Evolutionary conservation across 2,888 invertebrate genomes (phyloP).

Genomic region (Drosophila incognita): DNA sequence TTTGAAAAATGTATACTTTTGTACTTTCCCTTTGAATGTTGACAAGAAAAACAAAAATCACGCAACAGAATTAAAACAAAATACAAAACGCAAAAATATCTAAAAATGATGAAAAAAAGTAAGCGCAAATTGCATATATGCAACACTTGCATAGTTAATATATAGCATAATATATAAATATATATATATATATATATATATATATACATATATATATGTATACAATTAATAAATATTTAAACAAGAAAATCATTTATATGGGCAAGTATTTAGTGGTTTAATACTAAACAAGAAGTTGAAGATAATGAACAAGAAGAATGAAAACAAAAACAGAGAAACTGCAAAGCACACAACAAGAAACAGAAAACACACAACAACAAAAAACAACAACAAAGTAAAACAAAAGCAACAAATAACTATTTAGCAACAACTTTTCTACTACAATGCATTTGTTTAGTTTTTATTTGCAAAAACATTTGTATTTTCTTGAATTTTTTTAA

Average conservation of each 20-base stretch:
- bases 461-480: slow-evolving; percentile 27
- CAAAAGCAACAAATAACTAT: slow-evolving; percentile 50
- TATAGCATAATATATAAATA: slow-evolving; percentile 71
- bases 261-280: slow-evolving; percentile 71
- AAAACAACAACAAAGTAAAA: slow-evolving; percentile 31
- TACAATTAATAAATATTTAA: slow-evolving; percentile 72
- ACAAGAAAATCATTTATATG: slow-evolving; percentile 67
- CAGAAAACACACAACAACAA: slow-evolving; percentile 26
- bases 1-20: slow-evolving; percentile 78
- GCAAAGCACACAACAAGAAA: slow-evolving; percentile 47
- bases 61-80: slow-evolving; percentile 32
- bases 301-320: slow-evolving; percentile 18
- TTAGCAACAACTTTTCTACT: slow-evolving; percentile 59
- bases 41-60: slow-evolving; percentile 43
- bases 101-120: slow-evolving; percentile 51
- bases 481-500: slow-evolving; percentile 5
- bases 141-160: slow-evolving; percentile 69
- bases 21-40: slow-evolving; percentile 73
- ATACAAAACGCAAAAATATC: slow-evolving; percentile 36
- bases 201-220: slow-evolving; percentile 59
- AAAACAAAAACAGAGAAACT: slow-evolving; percentile 31
- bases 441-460: slow-evolving; percentile 45
- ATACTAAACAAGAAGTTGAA: slow-evolving; percentile 42
- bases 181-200: slow-evolving; percentile 57
- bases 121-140: slow-evolving; percentile 66